Evolutionary conservation across 2,113 vertebrate species (phyloP), one percentile per base, ranked within the genome.

Genomic region (Prolemur simus): DNA sequence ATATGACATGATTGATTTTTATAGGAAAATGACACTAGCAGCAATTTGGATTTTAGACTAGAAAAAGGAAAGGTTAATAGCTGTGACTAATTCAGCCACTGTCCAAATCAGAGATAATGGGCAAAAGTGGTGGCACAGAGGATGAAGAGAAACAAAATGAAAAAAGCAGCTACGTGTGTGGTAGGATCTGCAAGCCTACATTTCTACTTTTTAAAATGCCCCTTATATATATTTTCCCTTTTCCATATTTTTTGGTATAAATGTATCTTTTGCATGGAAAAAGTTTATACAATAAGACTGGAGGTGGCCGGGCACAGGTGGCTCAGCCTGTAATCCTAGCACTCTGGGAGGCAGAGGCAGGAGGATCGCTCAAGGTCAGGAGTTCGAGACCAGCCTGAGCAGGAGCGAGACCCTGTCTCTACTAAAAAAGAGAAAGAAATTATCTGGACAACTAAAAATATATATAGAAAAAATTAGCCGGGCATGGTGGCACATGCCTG

Each of bases 1-100:
- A 87, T 21, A 83, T 4, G 23, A 52, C 42, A 73, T 47, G 39
- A 47, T 15, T 81, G 29, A 80, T 66, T 92, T 93, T 82, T 63
- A 34, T 60, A 93, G 60, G n/a, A 97, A 92, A 85, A 74, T 21
- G 12, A 95, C 63, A 83, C 23, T 69, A 64, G 11, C 76, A 97
- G 49, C 29, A 77, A 91, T 54, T 60, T 91, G 34, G 77, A 94
- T 54, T 42, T 80, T 54, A 12, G 23, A 25, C 34, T 82, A 47
- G 11, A 80, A 6, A 17, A 21, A 91, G 17, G 20, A 80, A 83
- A 90, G 56, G 73, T 58, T 37, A 82, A 80, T 25, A 42, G 39
- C 29, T 89, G 58, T 92, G 76, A 80, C 8, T n/a, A 81, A 58
- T 18, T 45, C 10, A 27, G 47, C 45, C 29, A 90, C 82, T 37